phyloP scores from a whole-genome alignment of 1,140 invertebrate genomes.

The Drosophila erecta region DNA sequence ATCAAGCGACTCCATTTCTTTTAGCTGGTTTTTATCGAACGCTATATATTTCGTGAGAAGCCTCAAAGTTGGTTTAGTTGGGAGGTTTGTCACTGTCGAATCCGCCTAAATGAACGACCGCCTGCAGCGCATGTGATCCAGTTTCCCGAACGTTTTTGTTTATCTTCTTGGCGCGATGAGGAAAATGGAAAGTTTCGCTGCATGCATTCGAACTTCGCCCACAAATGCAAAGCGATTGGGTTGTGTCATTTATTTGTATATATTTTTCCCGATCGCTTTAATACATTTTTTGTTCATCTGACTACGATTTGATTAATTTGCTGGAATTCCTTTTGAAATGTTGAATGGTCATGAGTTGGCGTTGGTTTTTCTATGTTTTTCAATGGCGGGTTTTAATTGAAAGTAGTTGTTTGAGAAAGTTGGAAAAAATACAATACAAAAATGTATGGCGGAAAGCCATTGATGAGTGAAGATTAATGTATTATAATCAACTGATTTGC shows the following conservation, averaged over 20 bases:
- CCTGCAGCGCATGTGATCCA: constrained; percentile 40
- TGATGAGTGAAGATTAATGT: neutral
- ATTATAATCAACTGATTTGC: neutral
- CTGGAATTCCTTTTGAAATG: constrained; percentile 27
- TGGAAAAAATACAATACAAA: neutral
- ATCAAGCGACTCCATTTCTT: neutral
- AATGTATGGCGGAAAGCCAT: neutral
- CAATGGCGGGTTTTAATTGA: constrained; percentile 19
- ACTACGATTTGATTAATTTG: constrained; percentile 44
- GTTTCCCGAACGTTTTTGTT: constrained; percentile 32
- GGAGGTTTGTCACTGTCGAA: constrained; percentile 24
- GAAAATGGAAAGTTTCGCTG: constrained; percentile 57
- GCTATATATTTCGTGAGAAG: constrained; percentile 20
- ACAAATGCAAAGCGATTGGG: constrained; percentile 30
- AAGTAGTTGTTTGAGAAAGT: constrained; percentile 28
- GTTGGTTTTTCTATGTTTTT: constrained; percentile 24
- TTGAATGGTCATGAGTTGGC: constrained; percentile 39
- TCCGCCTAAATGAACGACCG: constrained; percentile 29
- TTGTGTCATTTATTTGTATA: constrained; percentile 50
- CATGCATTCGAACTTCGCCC: constrained; percentile 50
- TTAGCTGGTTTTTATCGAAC: constrained; percentile 52
- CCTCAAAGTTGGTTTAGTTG: constrained; percentile 13
- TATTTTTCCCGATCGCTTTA: constrained; percentile 27
- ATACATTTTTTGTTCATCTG: constrained; percentile 19
- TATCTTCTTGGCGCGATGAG: constrained; percentile 33